Evolutionary conservation across 2,888 invertebrate genomes (phyloP), one percentile per base, ranked within the genome.

Genomic region (Chloroclystis v-ata): DNA sequence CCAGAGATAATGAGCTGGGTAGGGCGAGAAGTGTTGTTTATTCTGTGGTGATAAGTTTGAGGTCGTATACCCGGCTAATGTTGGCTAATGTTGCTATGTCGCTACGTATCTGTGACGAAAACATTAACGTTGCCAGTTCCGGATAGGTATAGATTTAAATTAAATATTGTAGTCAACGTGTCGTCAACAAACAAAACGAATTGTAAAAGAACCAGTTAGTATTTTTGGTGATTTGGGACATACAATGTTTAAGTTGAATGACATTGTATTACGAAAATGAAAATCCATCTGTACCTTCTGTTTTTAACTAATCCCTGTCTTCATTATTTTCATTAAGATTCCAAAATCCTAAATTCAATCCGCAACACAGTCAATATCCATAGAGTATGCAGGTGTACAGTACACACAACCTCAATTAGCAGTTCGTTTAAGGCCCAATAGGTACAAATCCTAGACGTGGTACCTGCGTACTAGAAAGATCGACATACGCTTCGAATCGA

Each of bases 1-100:
- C 71, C 72, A 75, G 84, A 85, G 87, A 84, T 86, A 85, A 83
- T 86, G 83, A 84, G 80, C 71, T 74, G 74, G 80, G 78, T 78
- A 72, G 79, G 79, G 82, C 65, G 75, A 73, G 4, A 12, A 30
- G 13, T 46, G n/a, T 35, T 46, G 12, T 20, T 13, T 47, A 35
- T 30, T 37, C 50, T 72, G 74, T 69, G 76, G 50, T 82, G 78
- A 82, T 82, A 83, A 79, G 81, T 84, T 82, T 75, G 79, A 80
- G 82, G 81, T 75, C 67, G 67, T 58, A 63, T 65, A 66, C 56
- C 56, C 63, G 56, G 57, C 63, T 64, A 59, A 64, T 57, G 60
- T 52, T 20, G 46, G 13, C 56, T 56, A 55, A 55, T 59, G 52
- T 43, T 42, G 33, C 54, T 46, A 41, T 40, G 28, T 33, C 28